Evolutionary conservation across 2,888 invertebrate genomes (phyloP).

Genomic region (Macropis europaea): DNA sequence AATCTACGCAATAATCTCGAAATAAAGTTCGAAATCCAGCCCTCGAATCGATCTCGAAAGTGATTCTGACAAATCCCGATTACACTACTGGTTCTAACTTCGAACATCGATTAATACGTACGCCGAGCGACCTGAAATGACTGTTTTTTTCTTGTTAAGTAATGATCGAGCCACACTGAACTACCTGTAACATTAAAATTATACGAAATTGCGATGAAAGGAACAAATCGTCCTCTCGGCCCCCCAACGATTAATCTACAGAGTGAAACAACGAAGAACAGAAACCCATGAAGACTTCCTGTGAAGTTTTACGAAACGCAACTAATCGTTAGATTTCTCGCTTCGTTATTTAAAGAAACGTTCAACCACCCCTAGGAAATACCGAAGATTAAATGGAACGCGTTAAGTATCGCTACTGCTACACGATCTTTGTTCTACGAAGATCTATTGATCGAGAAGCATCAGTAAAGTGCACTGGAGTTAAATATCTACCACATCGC

Average conservation of each 20-base stretch:
- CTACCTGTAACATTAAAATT: not conserved
- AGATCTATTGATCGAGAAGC: not conserved
- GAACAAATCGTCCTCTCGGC: conserved; percentile 5
- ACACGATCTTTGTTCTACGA: not conserved
- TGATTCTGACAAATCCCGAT: not conserved
- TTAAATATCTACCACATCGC: not conserved
- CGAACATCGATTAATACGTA: too few species aligned
- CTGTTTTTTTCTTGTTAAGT: not conserved
- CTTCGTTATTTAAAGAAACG: not conserved
- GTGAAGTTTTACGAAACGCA: not conserved
- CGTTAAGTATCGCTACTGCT: not conserved
- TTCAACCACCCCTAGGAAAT: not conserved
- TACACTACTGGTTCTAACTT: too few species aligned
- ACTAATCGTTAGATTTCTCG: not conserved
- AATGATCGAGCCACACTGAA: not conserved
- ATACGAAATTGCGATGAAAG: not conserved
- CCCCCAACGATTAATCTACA: not conserved
- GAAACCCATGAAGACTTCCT: not conserved
- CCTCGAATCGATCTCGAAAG: not conserved
- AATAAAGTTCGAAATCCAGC: not conserved
- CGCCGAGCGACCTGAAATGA: not conserved
- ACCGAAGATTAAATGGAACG: not conserved
- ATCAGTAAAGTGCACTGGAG: not conserved
- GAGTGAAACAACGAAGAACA: not conserved
- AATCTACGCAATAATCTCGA: not conserved